phyloP scores from a whole-genome alignment of 2,888 invertebrate genomes.

The Drosophila glabriapex region DNA sequence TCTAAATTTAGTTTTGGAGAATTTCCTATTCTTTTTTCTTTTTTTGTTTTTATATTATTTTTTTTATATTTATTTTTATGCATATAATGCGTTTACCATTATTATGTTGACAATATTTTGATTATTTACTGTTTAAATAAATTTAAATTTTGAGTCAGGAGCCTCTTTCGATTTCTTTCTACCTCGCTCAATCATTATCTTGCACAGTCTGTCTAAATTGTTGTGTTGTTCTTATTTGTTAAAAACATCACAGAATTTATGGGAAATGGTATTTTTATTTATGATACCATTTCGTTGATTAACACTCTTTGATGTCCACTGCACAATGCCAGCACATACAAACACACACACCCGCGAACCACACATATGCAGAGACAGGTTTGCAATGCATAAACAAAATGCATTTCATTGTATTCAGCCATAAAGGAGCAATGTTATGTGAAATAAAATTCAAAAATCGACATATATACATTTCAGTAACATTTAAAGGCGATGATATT shows the following conservation, averaged over 20 bases:
- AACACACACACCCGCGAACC: background rate
- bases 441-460: background rate
- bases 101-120: slow-evolving; percentile 62
- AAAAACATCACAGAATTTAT: slow-evolving; percentile 78
- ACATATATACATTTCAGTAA: slow-evolving; percentile 13
- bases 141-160: slow-evolving; percentile 38
- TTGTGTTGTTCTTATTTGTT: slow-evolving; percentile 70
- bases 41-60: background rate
- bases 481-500: slow-evolving; percentile 25
- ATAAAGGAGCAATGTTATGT: background rate
- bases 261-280: slow-evolving; percentile 77
- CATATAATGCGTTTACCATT: slow-evolving; percentile 41
- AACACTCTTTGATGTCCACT: slow-evolving; percentile 71
- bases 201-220: slow-evolving; percentile 27
- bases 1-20: background rate
- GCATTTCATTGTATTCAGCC: slow-evolving; percentile 31
- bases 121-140: slow-evolving; percentile 62
- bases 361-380: slow-evolving; percentile 13
- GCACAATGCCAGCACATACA: slow-evolving; percentile 21
- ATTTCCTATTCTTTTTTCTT: background rate
- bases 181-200: background rate
- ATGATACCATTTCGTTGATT: slow-evolving; percentile 80
- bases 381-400: slow-evolving; percentile 41
- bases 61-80: background rate
- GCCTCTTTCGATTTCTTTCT: background rate